Percentiles rank a stretch among this genome's conserved stretches.
phyloP scores from a whole-genome alignment of 2,113 vertebrate species.

The Eulemur macaco region DNA sequence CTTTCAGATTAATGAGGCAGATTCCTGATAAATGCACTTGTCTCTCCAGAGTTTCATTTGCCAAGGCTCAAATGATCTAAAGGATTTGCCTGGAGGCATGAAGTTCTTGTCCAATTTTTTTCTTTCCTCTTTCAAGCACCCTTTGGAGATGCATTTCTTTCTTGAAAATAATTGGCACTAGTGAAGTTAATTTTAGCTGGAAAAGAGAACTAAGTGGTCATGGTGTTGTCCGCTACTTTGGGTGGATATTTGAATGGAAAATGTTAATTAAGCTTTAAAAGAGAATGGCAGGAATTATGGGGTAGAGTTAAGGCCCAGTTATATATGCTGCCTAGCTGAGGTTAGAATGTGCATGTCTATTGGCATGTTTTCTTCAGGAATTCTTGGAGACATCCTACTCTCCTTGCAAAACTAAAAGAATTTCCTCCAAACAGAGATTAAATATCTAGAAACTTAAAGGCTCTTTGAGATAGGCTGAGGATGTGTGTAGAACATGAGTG shows the following conservation, averaged over 20 bases:
- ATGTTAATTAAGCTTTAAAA: slow-evolving; percentile 23
- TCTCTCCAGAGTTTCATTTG: slow-evolving; percentile 45
- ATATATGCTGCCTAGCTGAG: neutral
- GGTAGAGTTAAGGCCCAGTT: neutral
- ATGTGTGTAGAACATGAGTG: neutral
- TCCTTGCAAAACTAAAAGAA: neutral
- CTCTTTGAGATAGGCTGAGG: neutral
- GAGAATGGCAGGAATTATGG: neutral
- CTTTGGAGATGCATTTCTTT: slow-evolving; percentile 54
- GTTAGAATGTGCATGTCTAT: neutral
- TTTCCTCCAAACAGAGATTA: neutral
- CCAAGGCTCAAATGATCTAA: neutral
- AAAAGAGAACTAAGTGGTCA: neutral
- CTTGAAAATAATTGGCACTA: neutral
- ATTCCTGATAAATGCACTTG: slow-evolving; percentile 26
- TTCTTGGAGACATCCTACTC: neutral
- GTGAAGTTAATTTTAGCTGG: slow-evolving; percentile 32
- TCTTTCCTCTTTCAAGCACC: neutral
- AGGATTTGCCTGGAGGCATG: slow-evolving; percentile 12
- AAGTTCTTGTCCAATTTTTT: neutral
- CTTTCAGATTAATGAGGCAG: slow-evolving; percentile 46
- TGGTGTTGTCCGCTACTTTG: neutral
- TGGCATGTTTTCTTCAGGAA: neutral
- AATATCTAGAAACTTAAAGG: neutral
- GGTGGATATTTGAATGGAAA: neutral